These are phyloP conservation scores for Poecilobothrus nobilitatus DNA, from an alignment of 2,888 invertebrate species.

Conservation along the genomic window DNA sequence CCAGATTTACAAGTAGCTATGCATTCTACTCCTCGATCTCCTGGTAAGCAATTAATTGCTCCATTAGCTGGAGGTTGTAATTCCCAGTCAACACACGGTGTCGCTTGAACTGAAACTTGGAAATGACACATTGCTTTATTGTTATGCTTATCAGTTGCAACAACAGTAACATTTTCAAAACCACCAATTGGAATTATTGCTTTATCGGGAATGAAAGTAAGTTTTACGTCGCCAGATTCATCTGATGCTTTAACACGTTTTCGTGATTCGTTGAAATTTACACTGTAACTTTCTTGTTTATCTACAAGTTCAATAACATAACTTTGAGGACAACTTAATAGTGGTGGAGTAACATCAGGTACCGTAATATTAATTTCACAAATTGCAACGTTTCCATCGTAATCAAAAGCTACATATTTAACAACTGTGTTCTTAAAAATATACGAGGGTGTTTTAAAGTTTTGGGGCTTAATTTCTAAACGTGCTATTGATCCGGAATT, in stretches of 20 bases:
- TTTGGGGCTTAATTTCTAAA: conserved; percentile 83
- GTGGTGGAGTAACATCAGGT: conserved; percentile 85
- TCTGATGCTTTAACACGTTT: conserved; percentile 77
- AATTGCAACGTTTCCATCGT: conserved; percentile 94
- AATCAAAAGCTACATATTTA: conserved; percentile 93
- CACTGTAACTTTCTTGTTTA: conserved; percentile 79
- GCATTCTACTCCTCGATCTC: conserved; percentile 73
- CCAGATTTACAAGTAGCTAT: conserved; percentile 84
- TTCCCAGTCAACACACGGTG: conserved; percentile 93
- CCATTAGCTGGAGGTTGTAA: conserved; percentile 82
- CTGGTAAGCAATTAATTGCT: conserved; percentile 74
- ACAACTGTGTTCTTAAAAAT: conserved; percentile 87
- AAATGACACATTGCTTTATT: conserved; percentile 86
- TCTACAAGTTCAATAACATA: conserved; percentile 88
- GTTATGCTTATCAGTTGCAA: conserved; percentile 77
- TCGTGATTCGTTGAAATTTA: conserved; percentile 85
- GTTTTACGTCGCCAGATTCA: conserved; percentile 75
- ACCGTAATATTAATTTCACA: conserved; percentile 95
- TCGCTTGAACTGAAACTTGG: conserved; percentile 87
- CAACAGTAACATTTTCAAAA: conserved; percentile 86
- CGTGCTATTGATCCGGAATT: conserved; percentile 92
- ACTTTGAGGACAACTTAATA: conserved; percentile 84
- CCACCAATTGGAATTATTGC: conserved; percentile 77
- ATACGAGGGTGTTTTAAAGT: conserved; percentile 79
- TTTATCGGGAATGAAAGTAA: conserved; percentile 75